phyloP scores from a whole-genome alignment of 1,140 invertebrate genomes.

The Aphidius ervi region DNA sequence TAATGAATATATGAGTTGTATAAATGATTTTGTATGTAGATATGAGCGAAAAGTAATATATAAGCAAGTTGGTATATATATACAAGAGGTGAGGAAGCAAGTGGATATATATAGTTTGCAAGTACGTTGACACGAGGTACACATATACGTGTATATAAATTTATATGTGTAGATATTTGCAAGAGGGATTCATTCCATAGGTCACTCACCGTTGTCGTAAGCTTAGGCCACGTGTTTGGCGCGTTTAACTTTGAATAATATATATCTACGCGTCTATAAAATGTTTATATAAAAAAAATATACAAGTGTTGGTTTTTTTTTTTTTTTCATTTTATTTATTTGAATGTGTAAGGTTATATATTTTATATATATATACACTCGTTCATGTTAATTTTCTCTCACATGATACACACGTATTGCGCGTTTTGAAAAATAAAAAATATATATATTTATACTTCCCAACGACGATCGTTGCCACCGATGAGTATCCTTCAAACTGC shows the following conservation, averaged over 20 bases:
- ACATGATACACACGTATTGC: not conserved
- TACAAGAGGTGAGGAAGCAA: too few species aligned
- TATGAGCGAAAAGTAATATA: too few species aligned
- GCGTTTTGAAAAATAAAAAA: not conserved
- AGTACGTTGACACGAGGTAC: slow-evolving; percentile 40
- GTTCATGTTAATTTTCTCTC: too few species aligned
- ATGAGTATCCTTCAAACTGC: slow-evolving; percentile 15
- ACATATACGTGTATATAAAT: slow-evolving; percentile 29
- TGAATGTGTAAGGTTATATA: too few species aligned
- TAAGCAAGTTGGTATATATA: too few species aligned
- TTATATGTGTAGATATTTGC: slow-evolving; percentile 5
- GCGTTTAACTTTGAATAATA: slow-evolving; percentile 1
- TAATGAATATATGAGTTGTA: too few species aligned
- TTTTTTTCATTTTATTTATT: not conserved
- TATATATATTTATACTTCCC: not conserved
- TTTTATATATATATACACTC: too few species aligned
- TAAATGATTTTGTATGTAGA: too few species aligned
- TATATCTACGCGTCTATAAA: too few species aligned
- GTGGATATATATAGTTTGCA: not conserved
- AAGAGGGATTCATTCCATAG: slow-evolving; percentile 37
- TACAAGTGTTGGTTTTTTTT: not conserved
- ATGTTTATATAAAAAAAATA: too few species aligned
- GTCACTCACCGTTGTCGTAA: slow-evolving; percentile 46
- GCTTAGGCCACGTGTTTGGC: slow-evolving; percentile 20
- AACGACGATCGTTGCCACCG: not conserved